Evolutionary conservation across 2,113 vertebrate genomes (phyloP), one percentile per base, ranked within the genome.

Genomic region (Ictalurus furcatus): DNA sequence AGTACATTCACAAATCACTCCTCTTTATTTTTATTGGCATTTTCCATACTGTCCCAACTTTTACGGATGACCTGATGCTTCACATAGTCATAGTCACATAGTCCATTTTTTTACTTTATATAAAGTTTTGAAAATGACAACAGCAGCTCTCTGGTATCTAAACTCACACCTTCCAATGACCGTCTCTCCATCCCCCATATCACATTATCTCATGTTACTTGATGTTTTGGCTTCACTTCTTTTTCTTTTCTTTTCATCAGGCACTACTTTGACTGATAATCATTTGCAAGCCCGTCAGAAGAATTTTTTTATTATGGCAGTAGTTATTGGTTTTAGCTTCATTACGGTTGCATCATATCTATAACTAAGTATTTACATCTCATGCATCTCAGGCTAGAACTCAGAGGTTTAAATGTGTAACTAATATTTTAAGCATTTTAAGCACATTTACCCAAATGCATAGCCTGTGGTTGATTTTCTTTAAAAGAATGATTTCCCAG

Each of bases 261-360:
- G 14, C 16, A 0, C 13, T 30, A 30, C 30, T 88, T 81, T 61
- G 40, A 61, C 54, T 40, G 30, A 56, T 54, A 76, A 87, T 81
- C 73, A 44, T 37, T 34, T 78, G 30, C 14, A 54, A 87, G 67
- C 34, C 79, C 54, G 71, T 88, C 80, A 85, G 37, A 85, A 86
- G 71, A 6, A 44, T 40, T 21, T 56, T 23, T 76, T 74, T 71
- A 4, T 40, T 74, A 90, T 81, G 76, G 78, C 52, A 88, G 85
- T 88, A 16, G 16, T 88, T 91, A 84, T 73, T 92, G 65, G 89
- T 89, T 76, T 21, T 13, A 1, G 73, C 19, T 82, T 17, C 16
- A 83, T 83, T 8, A 19, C 23, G 52, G 52, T n/a, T 34, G 1
- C 11, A 56, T 56, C n/a, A 80, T 56, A 80, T n/a, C 0, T 17